phyloP scores from a whole-genome alignment of 1,140 invertebrate genomes.

The Drosophila micromelanica region DNA sequence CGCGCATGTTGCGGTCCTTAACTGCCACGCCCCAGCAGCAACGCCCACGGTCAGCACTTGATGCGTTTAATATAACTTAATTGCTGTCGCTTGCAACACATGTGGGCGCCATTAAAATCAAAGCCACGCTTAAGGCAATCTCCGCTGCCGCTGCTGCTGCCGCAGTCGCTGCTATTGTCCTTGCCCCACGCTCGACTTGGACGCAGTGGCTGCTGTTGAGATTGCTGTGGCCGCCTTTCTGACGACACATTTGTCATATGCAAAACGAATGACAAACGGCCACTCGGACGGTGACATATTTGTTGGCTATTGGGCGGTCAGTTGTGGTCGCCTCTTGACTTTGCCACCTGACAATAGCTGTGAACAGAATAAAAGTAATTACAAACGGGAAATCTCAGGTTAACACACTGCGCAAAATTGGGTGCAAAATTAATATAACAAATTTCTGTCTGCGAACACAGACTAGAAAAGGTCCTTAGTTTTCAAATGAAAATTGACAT shows the following conservation, averaged over 20 bases:
- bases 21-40: slow-evolving; percentile 3
- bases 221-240: slow-evolving; percentile 7
- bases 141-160: neutral
- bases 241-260: slow-evolving; percentile 38
- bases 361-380: slow-evolving; percentile 4
- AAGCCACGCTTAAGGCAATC: slow-evolving; percentile 29
- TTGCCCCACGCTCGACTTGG: no score
- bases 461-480: neutral
- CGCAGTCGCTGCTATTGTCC: neutral
- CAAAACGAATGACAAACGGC: slow-evolving; percentile 36
- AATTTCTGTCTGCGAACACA: neutral
- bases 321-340: slow-evolving; percentile 22
- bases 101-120: slow-evolving; percentile 58
- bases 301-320: slow-evolving; percentile 14
- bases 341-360: slow-evolving; percentile 8
- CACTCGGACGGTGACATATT: slow-evolving; percentile 20
- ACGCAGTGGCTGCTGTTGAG: slow-evolving; percentile 5
- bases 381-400: neutral
- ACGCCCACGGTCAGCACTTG: slow-evolving; percentile 31
- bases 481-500: no score
- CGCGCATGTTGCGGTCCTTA: slow-evolving; percentile 1
- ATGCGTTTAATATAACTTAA: slow-evolving; percentile 57
- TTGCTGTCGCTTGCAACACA: slow-evolving; percentile 53
- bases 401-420: neutral
- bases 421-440: neutral